Evolutionary conservation across 1,140 invertebrate genomes (phyloP).

Genomic region (Manduca sexta): DNA sequence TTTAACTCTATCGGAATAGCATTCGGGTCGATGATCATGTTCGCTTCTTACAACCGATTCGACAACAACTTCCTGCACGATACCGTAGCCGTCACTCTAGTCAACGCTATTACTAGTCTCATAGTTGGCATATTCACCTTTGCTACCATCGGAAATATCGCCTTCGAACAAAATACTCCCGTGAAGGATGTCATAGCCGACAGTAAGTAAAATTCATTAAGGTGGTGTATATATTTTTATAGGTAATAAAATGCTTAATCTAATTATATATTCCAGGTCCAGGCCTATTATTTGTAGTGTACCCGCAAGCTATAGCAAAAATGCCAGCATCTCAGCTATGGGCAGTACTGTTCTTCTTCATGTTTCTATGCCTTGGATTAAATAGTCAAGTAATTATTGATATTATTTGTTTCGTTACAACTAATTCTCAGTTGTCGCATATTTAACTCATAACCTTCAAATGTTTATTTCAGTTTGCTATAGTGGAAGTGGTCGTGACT

Average conservation of each 20-base stretch:
- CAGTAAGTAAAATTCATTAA: too few species aligned
- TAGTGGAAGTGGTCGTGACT: conserved; percentile 93
- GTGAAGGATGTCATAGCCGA: conserved; percentile 89
- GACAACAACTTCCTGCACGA: conserved; percentile 92
- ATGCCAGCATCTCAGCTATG: conserved; percentile 90
- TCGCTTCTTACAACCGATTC: conserved; percentile 95
- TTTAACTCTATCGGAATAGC: conserved; percentile 95
- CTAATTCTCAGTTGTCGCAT: too few species aligned
- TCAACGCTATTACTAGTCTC: conserved; percentile 88
- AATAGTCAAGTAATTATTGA: conserved; percentile 86
- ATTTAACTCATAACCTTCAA: too few species aligned
- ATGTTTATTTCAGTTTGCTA: conserved; percentile 81
- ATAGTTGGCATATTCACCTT: conserved; percentile 92
- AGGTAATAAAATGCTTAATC: too few species aligned
- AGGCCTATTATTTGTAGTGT: conserved; percentile 91
- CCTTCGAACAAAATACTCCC: conserved; percentile 83
- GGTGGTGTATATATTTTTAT: too few species aligned
- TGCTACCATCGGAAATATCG: conserved; percentile 90
- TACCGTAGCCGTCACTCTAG: conserved; percentile 85
- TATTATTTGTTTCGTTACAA: too few species aligned
- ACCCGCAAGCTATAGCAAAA: conserved; percentile 91
- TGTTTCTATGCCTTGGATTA: conserved; percentile 90
- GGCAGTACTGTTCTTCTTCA: conserved; percentile 92
- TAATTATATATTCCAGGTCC: conserved; percentile 83
- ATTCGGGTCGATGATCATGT: conserved; percentile 94